phyloP scores from a whole-genome alignment of 2,888 invertebrate species.

The Erannis defoliaria region DNA sequence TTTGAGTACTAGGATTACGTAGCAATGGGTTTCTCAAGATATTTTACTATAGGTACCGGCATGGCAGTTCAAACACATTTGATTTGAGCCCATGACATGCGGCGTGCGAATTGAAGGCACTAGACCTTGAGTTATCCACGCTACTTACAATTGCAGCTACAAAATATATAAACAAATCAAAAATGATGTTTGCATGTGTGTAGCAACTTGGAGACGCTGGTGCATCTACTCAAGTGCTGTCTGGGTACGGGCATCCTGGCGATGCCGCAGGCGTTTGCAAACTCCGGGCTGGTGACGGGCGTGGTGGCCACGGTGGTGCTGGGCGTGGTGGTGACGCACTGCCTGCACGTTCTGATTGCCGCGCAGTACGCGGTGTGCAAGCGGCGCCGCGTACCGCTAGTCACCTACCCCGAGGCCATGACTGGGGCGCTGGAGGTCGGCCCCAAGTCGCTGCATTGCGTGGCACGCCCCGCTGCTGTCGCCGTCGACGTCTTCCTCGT shows the following conservation, averaged over 20 bases:
- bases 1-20: too few species aligned
- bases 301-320: slow-evolving; percentile 92
- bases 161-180: neutral
- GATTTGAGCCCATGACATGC: too few species aligned
- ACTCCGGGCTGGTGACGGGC: slow-evolving; percentile 94
- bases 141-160: too few species aligned
- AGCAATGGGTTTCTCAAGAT: too few species aligned
- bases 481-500: slow-evolving; percentile 90
- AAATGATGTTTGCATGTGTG: slow-evolving; percentile 51
- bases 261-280: slow-evolving; percentile 96
- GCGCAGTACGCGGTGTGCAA: slow-evolving; percentile 87
- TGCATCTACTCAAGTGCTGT: slow-evolving; percentile 96
- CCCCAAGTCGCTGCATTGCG: slow-evolving; percentile 87
- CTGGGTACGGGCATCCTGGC: slow-evolving; percentile 97
- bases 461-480: slow-evolving; percentile 87
- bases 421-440: slow-evolving; percentile 92
- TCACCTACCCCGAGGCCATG: slow-evolving; percentile 95
- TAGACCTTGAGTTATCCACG: too few species aligned
- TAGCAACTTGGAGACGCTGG: slow-evolving; percentile 93
- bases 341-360: slow-evolving; percentile 92
- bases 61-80: too few species aligned
- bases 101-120: too few species aligned
- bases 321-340: slow-evolving; percentile 93
- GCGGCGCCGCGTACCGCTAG: slow-evolving; percentile 88
- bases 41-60: too few species aligned